Base-by-base conservation (phyloP, 2,888 invertebrate genomes). In the Oxystoma pomonae region DNA sequence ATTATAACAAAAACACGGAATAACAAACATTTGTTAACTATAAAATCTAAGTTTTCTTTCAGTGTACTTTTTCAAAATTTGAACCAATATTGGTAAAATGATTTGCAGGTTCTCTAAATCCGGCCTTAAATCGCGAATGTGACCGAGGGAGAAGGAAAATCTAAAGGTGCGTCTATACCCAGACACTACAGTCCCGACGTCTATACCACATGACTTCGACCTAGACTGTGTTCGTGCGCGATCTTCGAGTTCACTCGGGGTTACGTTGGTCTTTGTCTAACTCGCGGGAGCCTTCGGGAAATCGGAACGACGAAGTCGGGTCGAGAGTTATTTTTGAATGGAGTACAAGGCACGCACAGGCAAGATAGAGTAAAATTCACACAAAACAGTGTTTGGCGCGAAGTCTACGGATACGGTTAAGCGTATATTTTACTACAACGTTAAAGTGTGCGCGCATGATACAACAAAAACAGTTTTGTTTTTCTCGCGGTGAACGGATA, bases 201-300 rank as follows among this genome's bases (percentile, higher is more conserved):
- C 74, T 75, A 74, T 73, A 74, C 75, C 75, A 75, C 76, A 71
- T 68, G 69, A 69, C 68, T 35, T 35, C 67, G 75, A 75, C 74
- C 75, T 74, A 75, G 74, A 60, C 64, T 35, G 35, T 7, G 12
- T 35, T 35, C 35, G 35, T 35, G 3, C 35, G 3, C 35, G 3
- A 35, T 35, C 3, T 3, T 35, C 35, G 35, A 35, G 35, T 35
- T n/a, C 35, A 12, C 12, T 35, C 12, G 3, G 12, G 35, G 12
- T 35, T 35, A 35, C 12, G 12, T 35, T 12, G 5, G 35, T 35
- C 35, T 12, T 35, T 35, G 3, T 35, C 12, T 35, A 12, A 12
- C 35, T 35, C 35, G 12, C 35, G 5, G 35, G 3, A 12, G 3
- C 12, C 12, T 35, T 35, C 35, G 12, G 3, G 3, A 35, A 3